Evolutionary conservation across 2,113 vertebrate genomes (phyloP).

Genomic region (Percina caprodes): DNA sequence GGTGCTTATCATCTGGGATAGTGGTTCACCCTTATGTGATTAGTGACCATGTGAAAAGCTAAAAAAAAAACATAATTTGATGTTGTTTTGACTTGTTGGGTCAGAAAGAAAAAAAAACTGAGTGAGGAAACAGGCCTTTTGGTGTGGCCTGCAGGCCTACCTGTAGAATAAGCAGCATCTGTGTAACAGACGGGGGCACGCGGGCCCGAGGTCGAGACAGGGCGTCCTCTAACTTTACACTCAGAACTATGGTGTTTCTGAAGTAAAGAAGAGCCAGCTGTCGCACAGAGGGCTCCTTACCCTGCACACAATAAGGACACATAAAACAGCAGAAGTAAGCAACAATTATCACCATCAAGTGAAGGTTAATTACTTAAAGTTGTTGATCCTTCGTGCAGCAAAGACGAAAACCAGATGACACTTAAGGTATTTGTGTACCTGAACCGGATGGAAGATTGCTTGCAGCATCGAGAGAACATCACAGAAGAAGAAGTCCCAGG

Average conservation of each 20-base stretch:
- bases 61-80: background rate
- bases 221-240: slow-evolving; percentile 96
- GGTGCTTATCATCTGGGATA: background rate
- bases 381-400: background rate
- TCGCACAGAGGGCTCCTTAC: slow-evolving; percentile 89
- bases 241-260: slow-evolving; percentile 94
- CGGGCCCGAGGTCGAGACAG: slow-evolving; percentile 92
- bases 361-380: fast-evolving
- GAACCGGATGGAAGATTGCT: slow-evolving; percentile 84
- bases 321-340: background rate
- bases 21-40: background rate
- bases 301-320: slow-evolving; percentile 59
- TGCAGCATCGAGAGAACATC: slow-evolving; percentile 97
- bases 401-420: background rate
- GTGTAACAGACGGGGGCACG: slow-evolving; percentile 93
- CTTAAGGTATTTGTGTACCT: slow-evolving; percentile 57
- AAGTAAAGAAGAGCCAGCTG: slow-evolving; percentile 96
- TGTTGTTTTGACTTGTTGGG: background rate
- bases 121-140: background rate
- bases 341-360: background rate
- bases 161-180: slow-evolving; percentile 98
- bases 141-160: slow-evolving; percentile 68
- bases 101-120: background rate
- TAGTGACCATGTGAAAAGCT: background rate
- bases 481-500: slow-evolving; percentile 99